phyloP scores from a whole-genome alignment of 2,888 invertebrate genomes.

The Cyaniris semiargus region DNA sequence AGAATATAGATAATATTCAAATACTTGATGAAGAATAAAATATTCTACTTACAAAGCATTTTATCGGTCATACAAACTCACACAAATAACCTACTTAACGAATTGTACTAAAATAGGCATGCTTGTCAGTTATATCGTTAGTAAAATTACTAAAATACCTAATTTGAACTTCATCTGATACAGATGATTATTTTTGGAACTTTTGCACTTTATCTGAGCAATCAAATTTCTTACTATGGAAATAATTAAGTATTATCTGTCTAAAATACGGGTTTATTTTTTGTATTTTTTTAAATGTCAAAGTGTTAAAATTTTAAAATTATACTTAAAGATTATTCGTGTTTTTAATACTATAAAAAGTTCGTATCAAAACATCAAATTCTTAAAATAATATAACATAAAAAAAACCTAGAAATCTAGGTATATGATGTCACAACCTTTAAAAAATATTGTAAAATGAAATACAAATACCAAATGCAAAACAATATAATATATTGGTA shows the following conservation, averaged over 20 bases:
- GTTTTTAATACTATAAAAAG: conserved; percentile 20
- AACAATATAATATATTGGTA: conserved; percentile 26
- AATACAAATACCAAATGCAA: conserved; percentile 24
- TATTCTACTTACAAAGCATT: conserved; percentile 9
- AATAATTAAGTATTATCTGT: conserved; percentile 36
- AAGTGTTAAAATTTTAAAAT: conserved; percentile 21
- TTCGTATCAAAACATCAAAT: conserved; percentile 35
- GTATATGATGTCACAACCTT: conserved; percentile 43
- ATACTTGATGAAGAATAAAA: neutral
- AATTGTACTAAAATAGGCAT: conserved; percentile 80
- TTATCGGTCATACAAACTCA: conserved; percentile 58
- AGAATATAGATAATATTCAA: neutral
- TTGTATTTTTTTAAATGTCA: conserved; percentile 5
- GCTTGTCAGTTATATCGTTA: conserved; percentile 66
- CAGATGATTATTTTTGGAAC: conserved; percentile 70
- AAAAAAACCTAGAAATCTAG: conserved; percentile 32
- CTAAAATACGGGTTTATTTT: neutral
- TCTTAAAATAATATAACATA: conserved; percentile 43
- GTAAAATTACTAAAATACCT: conserved; percentile 65
- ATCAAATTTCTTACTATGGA: conserved; percentile 50
- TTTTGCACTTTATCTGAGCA: conserved; percentile 73
- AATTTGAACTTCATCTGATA: conserved; percentile 78
- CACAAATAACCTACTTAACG: conserved; percentile 55
- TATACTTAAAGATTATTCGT: conserved; percentile 23
- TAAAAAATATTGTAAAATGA: conserved; percentile 33